Base-by-base conservation (phyloP, 2,113 vertebrate species). In the Pedetes capensis region DNA sequence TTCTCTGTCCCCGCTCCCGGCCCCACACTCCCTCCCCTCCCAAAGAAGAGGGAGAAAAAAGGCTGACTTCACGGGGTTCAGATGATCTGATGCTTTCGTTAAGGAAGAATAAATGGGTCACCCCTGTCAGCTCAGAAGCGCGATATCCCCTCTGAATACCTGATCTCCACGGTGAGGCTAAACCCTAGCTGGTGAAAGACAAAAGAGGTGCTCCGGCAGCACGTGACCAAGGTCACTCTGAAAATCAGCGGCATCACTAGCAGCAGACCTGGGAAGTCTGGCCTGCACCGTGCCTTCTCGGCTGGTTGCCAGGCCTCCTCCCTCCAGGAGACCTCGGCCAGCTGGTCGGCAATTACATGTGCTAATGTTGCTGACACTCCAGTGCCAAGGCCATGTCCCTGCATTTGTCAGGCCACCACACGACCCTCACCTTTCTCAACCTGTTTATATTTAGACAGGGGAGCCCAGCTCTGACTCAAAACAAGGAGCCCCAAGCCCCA, bases 261-360 rank as follows among this genome's bases (percentile, higher is more conserved):
- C 4, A 0, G 8, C 25, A 49, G 76, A 23, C 55, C 80, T 39
- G 47, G 76, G 88, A 79, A 53, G 44, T 69, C 86, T 75, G 11
- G 75, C 57, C 82, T 76, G 12, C 17, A 34, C 22, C 8, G 49
- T 61, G 53, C 59, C 20, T 63, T 74, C 79, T 57, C 0, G 4
- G 86, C 68, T n/a, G n/a, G n/a, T n/a, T n/a, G n/a, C n/a, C n/a
- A n/a, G n/a, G n/a, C n/a, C n/a, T n/a, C 78, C 51, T 83, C 75
- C 75, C 89, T 49, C 25, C 55, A 76, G 91, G 89, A 82, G 69
- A 1, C 27, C 51, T 47, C 0, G 0, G 55, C 66, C 44, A 81
- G 95, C 95, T 93, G 89, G 89, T 23, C 71, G 95, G 84, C 83
- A 85, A 78, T 93, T 91, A 74, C 10, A 42, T 14, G 83, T 71